Evolutionary conservation across 64 coral and sea anemone species (phyloP), one percentile per base, ranked within the genome.

Genomic region (Acropora yongei): DNA sequence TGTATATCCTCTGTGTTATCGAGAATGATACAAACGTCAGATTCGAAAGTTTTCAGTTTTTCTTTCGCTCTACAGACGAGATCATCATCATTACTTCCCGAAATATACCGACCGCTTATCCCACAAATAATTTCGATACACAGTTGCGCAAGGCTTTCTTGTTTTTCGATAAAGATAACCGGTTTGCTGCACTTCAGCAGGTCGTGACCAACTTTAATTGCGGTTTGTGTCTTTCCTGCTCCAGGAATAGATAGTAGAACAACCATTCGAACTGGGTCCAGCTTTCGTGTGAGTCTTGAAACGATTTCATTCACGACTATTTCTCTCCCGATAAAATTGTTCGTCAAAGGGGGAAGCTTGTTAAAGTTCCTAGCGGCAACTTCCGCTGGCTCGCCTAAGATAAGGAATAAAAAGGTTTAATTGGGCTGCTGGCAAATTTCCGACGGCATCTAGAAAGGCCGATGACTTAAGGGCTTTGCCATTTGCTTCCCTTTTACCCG

Each of bases 1-100:
- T 82, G 79, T 65, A 57, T 14, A 82, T 65, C 57, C 42, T 65
- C 79, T 7, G 79, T 82, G 55, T 82, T 65, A 30, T 82, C 79
- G 9, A 82, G 79, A 10, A 82, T 65, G 53, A 82, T 44, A 41
- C 58, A 8, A 2, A 30, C 41, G 53, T 60, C 53, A 10, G 3
- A 4, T 43, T 42, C 12, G 12, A 42, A 3, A 53, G 58, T 57
- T 40, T 53, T 43, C 0, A 82, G 79, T 57, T 82, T 82, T 1
- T 55, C 30, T 55, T 44, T 42, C 2, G 51, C 11, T 16, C 16
- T 19, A 1, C 18, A 67, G 0, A 82, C 41, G 4, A 45, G 12
- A n/a, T n/a, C n/a, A n/a, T n/a, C n/a, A 65, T 43, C 30, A 12
- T 14, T 41, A 11, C 12, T 65, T 65, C 19, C 4, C 14, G 57